These are phyloP conservation scores for Hymenochirus boettgeri DNA, from an alignment of 2,113 vertebrate genomes.

Conservation along the genomic window DNA sequence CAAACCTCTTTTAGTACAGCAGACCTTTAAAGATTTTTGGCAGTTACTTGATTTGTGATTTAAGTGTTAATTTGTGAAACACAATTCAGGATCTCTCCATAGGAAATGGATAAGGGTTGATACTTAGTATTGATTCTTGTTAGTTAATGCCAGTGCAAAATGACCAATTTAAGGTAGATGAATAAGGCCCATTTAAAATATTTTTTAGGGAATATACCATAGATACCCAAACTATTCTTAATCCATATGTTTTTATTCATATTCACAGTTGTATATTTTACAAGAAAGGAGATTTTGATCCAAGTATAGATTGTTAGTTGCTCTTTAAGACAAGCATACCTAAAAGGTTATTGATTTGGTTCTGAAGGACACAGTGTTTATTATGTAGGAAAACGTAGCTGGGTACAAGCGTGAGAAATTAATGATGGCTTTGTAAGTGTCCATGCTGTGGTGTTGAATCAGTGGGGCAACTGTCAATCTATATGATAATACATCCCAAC, in stretches of 20 bases:
- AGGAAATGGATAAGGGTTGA: constrained; percentile 11
- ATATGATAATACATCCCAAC: constrained; percentile 71
- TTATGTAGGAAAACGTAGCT: constrained; percentile 59
- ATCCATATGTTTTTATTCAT: constrained; percentile 26
- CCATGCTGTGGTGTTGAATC: constrained; percentile 61
- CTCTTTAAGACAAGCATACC: constrained; percentile 54
- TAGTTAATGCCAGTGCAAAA: constrained; percentile 24
- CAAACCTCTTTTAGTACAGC: too few species aligned
- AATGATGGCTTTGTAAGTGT: constrained; percentile 65
- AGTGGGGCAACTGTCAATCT: constrained; percentile 70
- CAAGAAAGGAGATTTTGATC: constrained; percentile 45
- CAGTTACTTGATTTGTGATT: background rate
- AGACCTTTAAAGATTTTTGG: too few species aligned
- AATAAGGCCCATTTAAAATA: constrained; percentile 12
- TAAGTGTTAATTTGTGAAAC: background rate
- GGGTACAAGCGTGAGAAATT: constrained; percentile 62
- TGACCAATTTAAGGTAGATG: constrained; percentile 15
- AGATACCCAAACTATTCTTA: constrained; percentile 14
- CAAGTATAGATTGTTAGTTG: constrained; percentile 54
- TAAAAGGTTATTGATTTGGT: constrained; percentile 66
- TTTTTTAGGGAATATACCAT: constrained; percentile 4
- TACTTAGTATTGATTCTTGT: constrained; percentile 21
- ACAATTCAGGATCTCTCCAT: background rate
- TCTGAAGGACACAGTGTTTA: constrained; percentile 64
- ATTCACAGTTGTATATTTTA: constrained; percentile 44